Evolutionary conservation across 1,140 invertebrate genomes (phyloP), one percentile per base, ranked within the genome.

Genomic region (Tribolium madens): DNA sequence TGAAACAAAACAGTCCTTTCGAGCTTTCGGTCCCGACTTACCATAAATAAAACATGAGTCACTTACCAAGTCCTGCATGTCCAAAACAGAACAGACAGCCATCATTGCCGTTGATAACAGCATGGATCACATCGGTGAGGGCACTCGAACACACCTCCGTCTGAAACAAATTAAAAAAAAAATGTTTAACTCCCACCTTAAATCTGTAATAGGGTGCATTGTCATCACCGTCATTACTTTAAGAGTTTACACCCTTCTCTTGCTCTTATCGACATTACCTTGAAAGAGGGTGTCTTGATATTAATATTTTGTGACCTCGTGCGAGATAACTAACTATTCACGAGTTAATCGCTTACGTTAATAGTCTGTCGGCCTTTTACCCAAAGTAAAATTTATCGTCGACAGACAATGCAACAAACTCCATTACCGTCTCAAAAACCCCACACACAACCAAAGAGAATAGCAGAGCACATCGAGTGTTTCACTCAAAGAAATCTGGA

Each of bases 31-130:
- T 15, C 6, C 47, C 9, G 46, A 18, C 15, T 52, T 33, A 72
- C 7, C 46, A 74, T 57, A 17, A 74, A 74, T 74, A 53, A 74
- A 53, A 74, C 18, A 57, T 60, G 72, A 53, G 33, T 17, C 75
- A 87, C 90, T 93, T 89, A 96, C 96, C 96, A 73, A 96, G 89
- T 86, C 93, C 94, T 52, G 95, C 93, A 85, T 98, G 96, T 84
- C 96, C 96, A 84, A 96, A 96, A 83, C 93, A 95, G 85, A 97
- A 96, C 71, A 98, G 90, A 86, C 96, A 97, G 47, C 96, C 96
- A 86, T 98, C 96, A 13, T 93, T 95, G 10, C 96, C 97, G 83
- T 96, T 96, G 82, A 98, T 94, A 75, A 98, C 96, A 26, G 96
- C 95, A 83, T 97, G 95, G 79, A 98, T 95, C 74, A 97, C 95